Evolutionary conservation across 2,888 invertebrate genomes (phyloP).

Genomic region (Idaea dimidiata): DNA sequence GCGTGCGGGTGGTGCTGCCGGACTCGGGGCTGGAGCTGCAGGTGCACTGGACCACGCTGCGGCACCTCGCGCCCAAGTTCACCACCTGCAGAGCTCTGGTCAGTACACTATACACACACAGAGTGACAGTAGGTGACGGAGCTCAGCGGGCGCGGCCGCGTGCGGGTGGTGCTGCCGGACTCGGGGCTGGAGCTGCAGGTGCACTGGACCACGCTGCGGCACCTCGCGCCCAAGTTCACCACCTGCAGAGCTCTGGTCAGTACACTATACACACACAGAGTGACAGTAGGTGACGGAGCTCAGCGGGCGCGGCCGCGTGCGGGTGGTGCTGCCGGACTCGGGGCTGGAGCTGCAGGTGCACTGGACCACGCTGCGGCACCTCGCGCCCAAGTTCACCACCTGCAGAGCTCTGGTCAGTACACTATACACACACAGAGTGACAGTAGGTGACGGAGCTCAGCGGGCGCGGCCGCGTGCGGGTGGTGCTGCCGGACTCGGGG

Average conservation of each 20-base stretch:
- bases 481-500: slow-evolving; percentile 85
- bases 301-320: slow-evolving; percentile 67
- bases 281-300: slow-evolving; percentile 55
- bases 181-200: slow-evolving; percentile 76
- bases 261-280: neutral
- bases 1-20: slow-evolving; percentile 81
- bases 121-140: slow-evolving; percentile 52
- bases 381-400: slow-evolving; percentile 38
- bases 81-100: neutral
- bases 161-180: slow-evolving; percentile 83
- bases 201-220: slow-evolving; percentile 72
- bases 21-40: slow-evolving; percentile 81
- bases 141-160: slow-evolving; percentile 61
- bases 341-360: slow-evolving; percentile 76
- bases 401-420: neutral
- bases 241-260: neutral
- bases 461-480: slow-evolving; percentile 69
- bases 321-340: slow-evolving; percentile 83
- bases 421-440: neutral
- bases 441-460: slow-evolving; percentile 61
- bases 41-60: slow-evolving; percentile 73
- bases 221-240: slow-evolving; percentile 43
- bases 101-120: neutral
- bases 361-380: slow-evolving; percentile 72
- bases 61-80: slow-evolving; percentile 54